Conservation (phyloP, 2,113 vertebrate genomes). For the Sakesphorus luctuosus region DNA sequence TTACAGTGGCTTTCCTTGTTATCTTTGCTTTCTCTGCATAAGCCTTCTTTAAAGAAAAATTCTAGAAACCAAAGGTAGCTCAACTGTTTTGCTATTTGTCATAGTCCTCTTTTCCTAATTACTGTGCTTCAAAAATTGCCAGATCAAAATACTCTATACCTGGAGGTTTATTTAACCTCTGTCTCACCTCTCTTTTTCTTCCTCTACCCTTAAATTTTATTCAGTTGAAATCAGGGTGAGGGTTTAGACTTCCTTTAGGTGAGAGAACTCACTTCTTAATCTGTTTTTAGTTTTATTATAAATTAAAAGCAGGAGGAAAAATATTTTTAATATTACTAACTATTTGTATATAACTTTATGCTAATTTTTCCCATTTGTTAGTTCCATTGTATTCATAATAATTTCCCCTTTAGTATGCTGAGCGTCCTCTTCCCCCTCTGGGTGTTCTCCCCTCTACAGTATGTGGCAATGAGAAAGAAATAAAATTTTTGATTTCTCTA, state of each 20-base stretch:
- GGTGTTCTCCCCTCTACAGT: background rate
- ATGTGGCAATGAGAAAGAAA: accelerated
- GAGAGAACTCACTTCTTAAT: background rate
- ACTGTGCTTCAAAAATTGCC: background rate
- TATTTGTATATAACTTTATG: background rate
- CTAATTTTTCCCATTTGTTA: background rate
- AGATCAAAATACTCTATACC: background rate
- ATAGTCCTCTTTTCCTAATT: background rate
- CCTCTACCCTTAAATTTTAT: background rate
- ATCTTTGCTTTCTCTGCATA: background rate
- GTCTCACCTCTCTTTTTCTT: background rate
- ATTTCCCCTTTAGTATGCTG: background rate
- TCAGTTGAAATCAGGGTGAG: background rate
- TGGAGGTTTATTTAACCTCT: background rate
- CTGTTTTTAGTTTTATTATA: background rate
- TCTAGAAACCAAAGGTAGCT: background rate
- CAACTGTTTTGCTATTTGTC: background rate
- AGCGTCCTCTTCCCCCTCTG: background rate
- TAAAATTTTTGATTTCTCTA: background rate
- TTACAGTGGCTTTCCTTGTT: background rate
- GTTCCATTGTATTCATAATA: background rate
- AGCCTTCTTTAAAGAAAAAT: background rate
- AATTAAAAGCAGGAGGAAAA: background rate
- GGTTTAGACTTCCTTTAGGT: background rate
- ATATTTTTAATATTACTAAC: background rate